Conservation (phyloP, 2,113 vertebrate genomes). For the Lathamus discolor region DNA sequence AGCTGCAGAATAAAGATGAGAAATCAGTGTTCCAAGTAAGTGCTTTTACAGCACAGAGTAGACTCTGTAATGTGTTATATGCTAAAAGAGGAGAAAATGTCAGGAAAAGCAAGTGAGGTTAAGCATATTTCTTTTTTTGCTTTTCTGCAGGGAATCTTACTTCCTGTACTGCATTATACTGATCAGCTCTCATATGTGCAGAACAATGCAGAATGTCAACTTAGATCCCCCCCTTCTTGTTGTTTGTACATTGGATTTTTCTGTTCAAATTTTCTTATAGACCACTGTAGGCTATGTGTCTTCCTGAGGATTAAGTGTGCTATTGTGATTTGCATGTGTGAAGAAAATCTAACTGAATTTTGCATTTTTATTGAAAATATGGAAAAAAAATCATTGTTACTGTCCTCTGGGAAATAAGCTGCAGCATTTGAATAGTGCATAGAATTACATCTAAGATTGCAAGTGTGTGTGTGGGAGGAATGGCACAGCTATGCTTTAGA, state of each 20-base stretch:
- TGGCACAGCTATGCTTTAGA: constrained; percentile 42
- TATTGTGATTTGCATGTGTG: constrained; percentile 16
- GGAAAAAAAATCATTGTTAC: background rate
- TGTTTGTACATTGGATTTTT: background rate
- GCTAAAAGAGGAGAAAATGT: constrained; percentile 1
- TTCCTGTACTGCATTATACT: constrained; percentile 5
- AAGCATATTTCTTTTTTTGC: background rate
- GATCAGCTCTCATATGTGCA: background rate
- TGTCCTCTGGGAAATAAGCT: constrained; percentile 56
- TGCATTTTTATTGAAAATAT: constrained; percentile 47
- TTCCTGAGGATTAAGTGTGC: background rate
- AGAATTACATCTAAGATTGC: constrained; percentile 56
- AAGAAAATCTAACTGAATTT: constrained; percentile 43
- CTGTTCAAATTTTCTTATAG: background rate
- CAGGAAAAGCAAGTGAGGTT: constrained; percentile 5
- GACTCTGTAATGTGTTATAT: background rate
- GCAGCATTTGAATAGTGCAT: constrained; percentile 42
- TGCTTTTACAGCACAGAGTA: constrained; percentile 13
- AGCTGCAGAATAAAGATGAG: constrained; percentile 54
- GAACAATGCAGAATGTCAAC: background rate
- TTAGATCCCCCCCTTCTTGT: background rate
- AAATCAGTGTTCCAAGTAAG: constrained; percentile 37
- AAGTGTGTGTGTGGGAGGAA: constrained; percentile 53
- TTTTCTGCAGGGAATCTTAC: background rate
- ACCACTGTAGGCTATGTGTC: background rate